These are phyloP conservation scores for Lamprologus sp. DNA, from an alignment of 2,113 vertebrate genomes.

Conservation along the genomic window DNA sequence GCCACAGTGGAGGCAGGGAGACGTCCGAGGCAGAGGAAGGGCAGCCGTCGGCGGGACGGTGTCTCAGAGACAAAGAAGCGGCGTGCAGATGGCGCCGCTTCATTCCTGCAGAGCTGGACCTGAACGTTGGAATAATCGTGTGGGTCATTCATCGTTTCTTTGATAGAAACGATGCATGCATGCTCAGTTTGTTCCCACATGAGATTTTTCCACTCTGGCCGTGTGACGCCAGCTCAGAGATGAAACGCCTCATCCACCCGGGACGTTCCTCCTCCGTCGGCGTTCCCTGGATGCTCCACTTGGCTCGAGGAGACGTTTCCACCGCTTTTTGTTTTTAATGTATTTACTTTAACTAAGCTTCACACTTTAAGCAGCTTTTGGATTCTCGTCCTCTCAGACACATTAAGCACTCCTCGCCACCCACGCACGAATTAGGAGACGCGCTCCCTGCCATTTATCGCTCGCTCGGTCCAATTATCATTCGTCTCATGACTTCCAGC, in stretches of 20 bases:
- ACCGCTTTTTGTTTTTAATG: background rate
- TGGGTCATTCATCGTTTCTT: background rate
- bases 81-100: background rate
- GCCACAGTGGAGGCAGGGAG: background rate
- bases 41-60: background rate
- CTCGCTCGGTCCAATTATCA: background rate
- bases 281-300: background rate
- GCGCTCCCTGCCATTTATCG: background rate
- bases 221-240: background rate
- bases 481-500: background rate
- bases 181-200: background rate
- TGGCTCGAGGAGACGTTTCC: background rate
- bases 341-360: background rate
- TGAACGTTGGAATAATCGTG: background rate
- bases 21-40: background rate
- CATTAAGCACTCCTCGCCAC: background rate
- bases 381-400: background rate
- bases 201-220: background rate
- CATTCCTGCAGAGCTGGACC: background rate
- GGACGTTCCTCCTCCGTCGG: background rate
- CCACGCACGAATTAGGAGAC: background rate
- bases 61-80: background rate
- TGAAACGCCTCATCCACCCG: background rate
- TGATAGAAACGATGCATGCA: fast-evolving
- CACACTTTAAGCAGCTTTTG: background rate